Conservation (phyloP, 2,113 vertebrate species). For the Gnathonemus echidnorhynchus region DNA sequence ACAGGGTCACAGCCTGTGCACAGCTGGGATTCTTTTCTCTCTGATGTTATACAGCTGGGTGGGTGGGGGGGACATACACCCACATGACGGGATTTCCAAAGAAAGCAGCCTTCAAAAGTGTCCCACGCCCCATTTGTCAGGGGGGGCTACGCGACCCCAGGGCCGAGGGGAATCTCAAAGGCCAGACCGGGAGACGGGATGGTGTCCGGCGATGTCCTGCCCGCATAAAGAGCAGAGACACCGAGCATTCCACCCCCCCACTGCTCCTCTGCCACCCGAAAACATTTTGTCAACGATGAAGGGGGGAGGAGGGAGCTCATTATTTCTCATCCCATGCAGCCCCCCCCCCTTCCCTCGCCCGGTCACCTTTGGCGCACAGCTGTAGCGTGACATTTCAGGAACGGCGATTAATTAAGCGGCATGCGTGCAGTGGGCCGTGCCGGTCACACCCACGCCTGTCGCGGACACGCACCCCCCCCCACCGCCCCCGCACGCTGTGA, state of each 20-base stretch:
- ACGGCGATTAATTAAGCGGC: conserved; percentile 32
- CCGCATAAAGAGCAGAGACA: not conserved
- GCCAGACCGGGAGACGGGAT: not conserved
- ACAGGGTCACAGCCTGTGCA: not conserved
- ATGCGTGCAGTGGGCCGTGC: not conserved
- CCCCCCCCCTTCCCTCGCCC: not conserved
- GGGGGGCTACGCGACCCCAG: too few relatives aligned
- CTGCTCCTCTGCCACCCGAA: not conserved
- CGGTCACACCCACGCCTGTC: not conserved
- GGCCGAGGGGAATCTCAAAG: not conserved
- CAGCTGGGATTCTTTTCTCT: not conserved
- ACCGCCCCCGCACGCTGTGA: too few relatives aligned
- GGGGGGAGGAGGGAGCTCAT: not conserved
- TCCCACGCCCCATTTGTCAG: not conserved
- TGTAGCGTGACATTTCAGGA: conserved; percentile 29
- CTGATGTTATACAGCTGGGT: not conserved
- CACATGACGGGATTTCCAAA: not conserved
- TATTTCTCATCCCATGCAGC: not conserved
- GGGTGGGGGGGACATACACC: not conserved
- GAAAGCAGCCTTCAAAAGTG: not conserved
- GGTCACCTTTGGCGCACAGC: conserved; percentile 31
- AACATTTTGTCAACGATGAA: not conserved
- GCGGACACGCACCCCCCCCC: not conserved
- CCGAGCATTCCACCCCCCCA: not conserved
- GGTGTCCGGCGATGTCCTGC: not conserved